Evolutionary conservation across 1,140 invertebrate genomes (phyloP), one percentile per base, ranked within the genome.

Genomic region (Uloborus diversus): DNA sequence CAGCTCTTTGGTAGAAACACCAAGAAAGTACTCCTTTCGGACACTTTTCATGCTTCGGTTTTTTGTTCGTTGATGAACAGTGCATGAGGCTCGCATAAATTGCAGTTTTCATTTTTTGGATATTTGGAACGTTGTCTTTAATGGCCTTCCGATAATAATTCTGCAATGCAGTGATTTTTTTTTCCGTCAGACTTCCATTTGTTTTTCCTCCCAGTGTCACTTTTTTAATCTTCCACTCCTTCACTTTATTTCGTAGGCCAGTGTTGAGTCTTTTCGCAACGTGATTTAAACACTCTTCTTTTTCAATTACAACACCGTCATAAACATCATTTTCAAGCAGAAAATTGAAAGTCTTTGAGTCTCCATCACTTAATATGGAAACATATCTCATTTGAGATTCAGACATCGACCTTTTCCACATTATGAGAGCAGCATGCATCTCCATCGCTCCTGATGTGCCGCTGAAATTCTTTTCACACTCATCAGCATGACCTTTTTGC

Each of bases 391-490:
- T 11, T 17, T 56, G 11, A 25, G 5, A 20, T 25, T 17, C 20
- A 7, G 5, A 7, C 23, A 17, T 23, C 7, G 53, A 56, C 23
- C 53, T 56, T 25, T 20, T 56, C 53, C 53, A 56, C 5, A 56
- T 17, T 17, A 11, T 20, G 7, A 25, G 11, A 11, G 53, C 53
- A 17, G 53, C 53, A 56, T 7, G 9, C 20, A 20, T 20, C 23
- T 56, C 53, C 53, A 56, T 56, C 7, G 9, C 7, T 20, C 53
- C 53, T 25, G 53, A 56, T 56, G 53, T 17, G 5, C 53, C 53
- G 30, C 81, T 49, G 42, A 53, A 83, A 42, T 79, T 84, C 66
- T 84, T 90, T 42, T 71, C 9, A 20, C 53, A 56, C 5, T 7
- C 5, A 56, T 25, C 53, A 11, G 5, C 23, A 56, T 56, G 53